Evolutionary conservation across 2,888 invertebrate species (phyloP), one percentile per base, ranked within the genome.

Genomic region (Drosophila peninsularis): DNA sequence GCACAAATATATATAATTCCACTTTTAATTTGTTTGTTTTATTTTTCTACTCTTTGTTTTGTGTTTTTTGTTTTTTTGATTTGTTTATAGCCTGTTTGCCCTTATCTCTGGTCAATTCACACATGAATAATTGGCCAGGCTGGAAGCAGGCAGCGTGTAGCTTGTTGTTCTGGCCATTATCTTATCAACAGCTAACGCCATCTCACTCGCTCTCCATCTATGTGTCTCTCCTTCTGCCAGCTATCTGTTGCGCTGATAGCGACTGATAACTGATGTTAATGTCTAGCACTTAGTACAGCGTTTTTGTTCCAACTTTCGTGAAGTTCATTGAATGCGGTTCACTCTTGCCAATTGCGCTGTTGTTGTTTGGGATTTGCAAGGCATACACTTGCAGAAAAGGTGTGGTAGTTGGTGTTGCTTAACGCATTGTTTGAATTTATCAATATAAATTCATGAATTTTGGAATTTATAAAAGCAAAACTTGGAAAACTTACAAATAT

Each of bases 191-290:
- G 24, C 10, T 10, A 37, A 21, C n/a, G 34, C 36, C 11, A 11
- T 21, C 52, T 17, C 21, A 5, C 37, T 52, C 52, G 2, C 49
- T 5, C 45, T 10, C 27, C 4, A 21, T 11, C 45, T 37, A 3
- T 42, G 10, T 41, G 32, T 39, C 36, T 27, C 5, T 36, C 45
- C 4, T 10, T 14, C 17, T 7, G 30, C 11, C 19, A 27, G 45
- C 17, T 49, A 57, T 45, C 63, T 34, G 36, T 47, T 36, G 39
- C n/a, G 10, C 55, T 52, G 78, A 74, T 78, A 64, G 37, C 52
- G 52, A 71, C 52, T 77, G 79, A 80, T 80, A 75, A 41, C 58
- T 36, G 60, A 57, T 70, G 71, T 53, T 75, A 63, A 68, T 75
- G 54, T 71, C 64, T 65, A 21, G 41, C 58, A 24, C 54, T 11